These are phyloP conservation scores for Pygathrix nemaeus DNA, from an alignment of 2,113 vertebrate genomes.

Conservation along the genomic window DNA sequence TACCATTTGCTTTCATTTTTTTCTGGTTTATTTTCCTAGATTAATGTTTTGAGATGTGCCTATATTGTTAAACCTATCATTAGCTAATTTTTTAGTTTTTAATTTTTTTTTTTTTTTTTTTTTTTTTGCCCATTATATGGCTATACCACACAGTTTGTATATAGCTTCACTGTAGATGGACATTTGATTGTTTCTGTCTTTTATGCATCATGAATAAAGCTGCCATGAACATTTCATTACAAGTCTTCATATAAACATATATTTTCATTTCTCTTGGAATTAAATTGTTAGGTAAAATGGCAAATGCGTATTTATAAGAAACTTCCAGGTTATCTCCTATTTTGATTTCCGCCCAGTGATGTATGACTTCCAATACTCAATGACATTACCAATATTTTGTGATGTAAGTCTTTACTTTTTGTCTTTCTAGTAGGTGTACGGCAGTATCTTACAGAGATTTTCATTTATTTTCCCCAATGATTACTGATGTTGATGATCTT, in stretches of 20 bases:
- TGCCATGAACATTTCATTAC: neutral
- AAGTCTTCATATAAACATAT: neutral
- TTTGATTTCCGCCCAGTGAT: neutral
- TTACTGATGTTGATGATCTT: neutral
- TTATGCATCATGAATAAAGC: neutral
- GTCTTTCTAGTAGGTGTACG: neutral
- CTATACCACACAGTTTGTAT: neutral
- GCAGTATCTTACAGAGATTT: neutral
- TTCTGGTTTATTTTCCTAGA: neutral
- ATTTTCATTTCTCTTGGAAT: neutral
- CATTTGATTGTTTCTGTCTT: neutral
- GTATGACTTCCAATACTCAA: neutral
- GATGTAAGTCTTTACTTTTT: neutral
- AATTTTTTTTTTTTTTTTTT: neutral
- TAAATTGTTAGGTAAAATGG: neutral
- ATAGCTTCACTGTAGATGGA: no score
- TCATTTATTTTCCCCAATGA: neutral
- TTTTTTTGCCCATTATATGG: neutral
- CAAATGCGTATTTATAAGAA: neutral
- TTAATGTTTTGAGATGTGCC: neutral
- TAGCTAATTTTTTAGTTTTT: neutral
- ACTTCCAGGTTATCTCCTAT: neutral
- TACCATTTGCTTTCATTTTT: neutral
- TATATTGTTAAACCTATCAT: neutral
- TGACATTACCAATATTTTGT: neutral